These are phyloP conservation scores for Trachymyrmex cornetzi DNA, from an alignment of 1,140 invertebrate genomes.

Conservation along the genomic window DNA sequence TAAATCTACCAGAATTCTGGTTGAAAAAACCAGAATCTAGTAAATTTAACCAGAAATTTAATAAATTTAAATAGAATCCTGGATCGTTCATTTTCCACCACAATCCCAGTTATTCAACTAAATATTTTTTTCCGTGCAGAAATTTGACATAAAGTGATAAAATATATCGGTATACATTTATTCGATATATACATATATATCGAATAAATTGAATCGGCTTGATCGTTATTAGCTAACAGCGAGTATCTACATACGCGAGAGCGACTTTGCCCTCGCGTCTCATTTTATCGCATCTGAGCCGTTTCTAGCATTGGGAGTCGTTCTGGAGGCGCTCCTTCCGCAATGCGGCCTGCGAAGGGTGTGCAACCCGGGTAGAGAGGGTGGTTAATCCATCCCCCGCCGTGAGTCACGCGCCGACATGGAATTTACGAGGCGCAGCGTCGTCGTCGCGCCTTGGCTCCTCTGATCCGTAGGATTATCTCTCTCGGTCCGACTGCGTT, in stretches of 20 bases:
- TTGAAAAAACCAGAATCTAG: no score
- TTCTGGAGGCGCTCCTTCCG: conserved; percentile 43
- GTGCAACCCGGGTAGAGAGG: conserved; percentile 31
- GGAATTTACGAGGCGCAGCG: conserved; percentile 73
- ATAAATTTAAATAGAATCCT: no score
- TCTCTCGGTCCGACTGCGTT: conserved; percentile 50
- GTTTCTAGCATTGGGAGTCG: conserved; percentile 4
- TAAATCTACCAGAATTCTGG: no score
- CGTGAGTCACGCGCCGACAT: conserved; percentile 72
- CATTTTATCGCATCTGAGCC: conserved; percentile 44
- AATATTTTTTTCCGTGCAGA: no score
- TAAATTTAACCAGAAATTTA: no score
- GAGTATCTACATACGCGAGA: neutral
- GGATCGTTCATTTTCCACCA: no score
- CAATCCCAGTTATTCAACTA: no score
- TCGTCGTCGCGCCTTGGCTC: conserved; percentile 58
- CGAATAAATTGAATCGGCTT: neutral
- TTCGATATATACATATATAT: no score
- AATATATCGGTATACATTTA: no score
- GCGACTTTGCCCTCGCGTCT: conserved; percentile 8
- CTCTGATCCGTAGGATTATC: conserved; percentile 76
- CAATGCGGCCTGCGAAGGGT: conserved; percentile 54
- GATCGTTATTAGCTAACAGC: neutral
- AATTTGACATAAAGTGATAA: no score
- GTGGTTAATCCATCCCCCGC: conserved; percentile 68